A percentile compares a stretch with the other conserved stretches of the same genome.
phyloP scores from a whole-genome alignment of 2,797 vertebrate species.

The Rhyacichthys aspro region DNA sequence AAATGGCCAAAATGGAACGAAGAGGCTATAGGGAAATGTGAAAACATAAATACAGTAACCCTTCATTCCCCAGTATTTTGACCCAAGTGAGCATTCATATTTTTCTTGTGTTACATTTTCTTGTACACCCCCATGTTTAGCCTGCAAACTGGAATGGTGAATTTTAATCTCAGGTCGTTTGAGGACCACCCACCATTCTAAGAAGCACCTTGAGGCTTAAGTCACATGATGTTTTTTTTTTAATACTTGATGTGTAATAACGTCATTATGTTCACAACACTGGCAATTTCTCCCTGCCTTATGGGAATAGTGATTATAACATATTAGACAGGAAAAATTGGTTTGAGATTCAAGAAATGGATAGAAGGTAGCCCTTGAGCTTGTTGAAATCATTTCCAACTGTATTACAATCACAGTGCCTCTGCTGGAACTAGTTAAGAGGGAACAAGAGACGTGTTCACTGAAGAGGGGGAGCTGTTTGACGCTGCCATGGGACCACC shows the following conservation, averaged over 20 bases:
- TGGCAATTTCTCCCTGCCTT: background rate
- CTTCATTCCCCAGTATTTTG: no score
- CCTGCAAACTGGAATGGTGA: background rate
- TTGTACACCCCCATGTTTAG: background rate
- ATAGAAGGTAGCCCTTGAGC: conserved; percentile 21
- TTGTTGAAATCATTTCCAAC: conserved; percentile 63
- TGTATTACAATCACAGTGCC: conserved; percentile 27
- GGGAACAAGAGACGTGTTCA: conserved; percentile 57
- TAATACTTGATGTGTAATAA: background rate
- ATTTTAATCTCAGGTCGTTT: background rate
- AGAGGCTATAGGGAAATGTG: no score
- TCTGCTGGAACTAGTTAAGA: conserved; percentile 69
- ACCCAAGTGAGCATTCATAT: background rate
- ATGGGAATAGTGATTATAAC: conserved; percentile 5
- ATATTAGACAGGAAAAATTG: conserved; percentile 1
- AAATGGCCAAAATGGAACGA: no score
- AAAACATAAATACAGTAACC: conserved; percentile 5
- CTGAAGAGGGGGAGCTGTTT: conserved; percentile 29
- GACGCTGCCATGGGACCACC: conserved; percentile 42
- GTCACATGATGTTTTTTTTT: background rate
- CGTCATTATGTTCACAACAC: background rate
- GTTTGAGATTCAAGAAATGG: conserved; percentile 14
- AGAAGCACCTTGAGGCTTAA: background rate
- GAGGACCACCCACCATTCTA: conserved; percentile 21
- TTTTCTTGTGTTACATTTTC: background rate